Percentiles rank a stretch among this genome's conserved stretches.
These are phyloP conservation scores for Drosophila erecta DNA, from an alignment of 1,140 invertebrate species.

Conservation along the genomic window DNA sequence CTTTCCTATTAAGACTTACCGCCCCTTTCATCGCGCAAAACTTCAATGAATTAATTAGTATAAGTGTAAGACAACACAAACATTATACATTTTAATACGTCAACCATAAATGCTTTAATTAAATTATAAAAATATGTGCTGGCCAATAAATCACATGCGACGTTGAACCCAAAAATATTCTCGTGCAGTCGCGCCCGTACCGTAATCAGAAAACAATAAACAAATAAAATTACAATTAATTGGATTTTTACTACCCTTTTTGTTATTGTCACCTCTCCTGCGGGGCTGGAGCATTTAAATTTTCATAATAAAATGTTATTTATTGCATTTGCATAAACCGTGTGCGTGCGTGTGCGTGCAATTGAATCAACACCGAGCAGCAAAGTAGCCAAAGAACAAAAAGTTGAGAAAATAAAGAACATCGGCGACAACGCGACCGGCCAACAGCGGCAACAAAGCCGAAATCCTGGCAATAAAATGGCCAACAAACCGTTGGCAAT, in stretches of 20 bases:
- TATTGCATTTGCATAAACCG: conserved; percentile 81
- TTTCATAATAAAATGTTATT: conserved; percentile 80
- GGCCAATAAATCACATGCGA: conserved; percentile 60
- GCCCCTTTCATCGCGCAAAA: no score
- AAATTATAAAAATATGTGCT: conserved; percentile 56
- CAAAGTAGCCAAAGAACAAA: conserved; percentile 61
- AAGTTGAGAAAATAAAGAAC: conserved; percentile 31
- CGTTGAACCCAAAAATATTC: conserved; percentile 7
- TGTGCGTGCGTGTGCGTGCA: conserved; percentile 32
- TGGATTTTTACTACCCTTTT: conserved; percentile 67
- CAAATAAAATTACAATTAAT: conserved; percentile 83
- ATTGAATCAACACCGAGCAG: conserved; percentile 67
- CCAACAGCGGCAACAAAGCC: conserved; percentile 35
- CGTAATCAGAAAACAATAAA: conserved; percentile 81
- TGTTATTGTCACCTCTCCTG: conserved; percentile 28
- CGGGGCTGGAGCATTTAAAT: conserved; percentile 56
- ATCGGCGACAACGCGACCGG: conserved; percentile 4
- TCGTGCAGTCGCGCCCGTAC: conserved; percentile 2
- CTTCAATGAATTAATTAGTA: no score
- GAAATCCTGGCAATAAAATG: conserved; percentile 55
- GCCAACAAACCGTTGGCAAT: conserved; percentile 63
- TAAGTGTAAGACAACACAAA: not conserved
- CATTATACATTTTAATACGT: conserved; percentile 19
- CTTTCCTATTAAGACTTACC: no score
- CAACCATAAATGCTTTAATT: conserved; percentile 59